phyloP scores from a whole-genome alignment of 2,113 vertebrate genomes.

The Cariama cristata region DNA sequence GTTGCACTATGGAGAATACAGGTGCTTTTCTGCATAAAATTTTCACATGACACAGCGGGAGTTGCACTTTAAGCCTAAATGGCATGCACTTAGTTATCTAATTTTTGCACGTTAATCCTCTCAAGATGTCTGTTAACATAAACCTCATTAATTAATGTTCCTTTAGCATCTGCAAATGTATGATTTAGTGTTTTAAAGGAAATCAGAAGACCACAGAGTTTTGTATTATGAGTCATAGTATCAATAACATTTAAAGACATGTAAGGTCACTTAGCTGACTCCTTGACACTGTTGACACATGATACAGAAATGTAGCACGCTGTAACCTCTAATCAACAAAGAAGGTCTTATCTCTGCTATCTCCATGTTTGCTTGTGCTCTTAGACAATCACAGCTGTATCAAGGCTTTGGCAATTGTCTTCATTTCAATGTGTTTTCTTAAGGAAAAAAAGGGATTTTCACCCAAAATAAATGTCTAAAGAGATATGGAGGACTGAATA shows the following conservation, averaged over 20 bases:
- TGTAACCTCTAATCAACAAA: neutral
- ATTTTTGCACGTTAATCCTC: conserved; percentile 50
- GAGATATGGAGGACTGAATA: neutral
- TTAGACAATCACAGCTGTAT: neutral
- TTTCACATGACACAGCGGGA: conserved; percentile 44
- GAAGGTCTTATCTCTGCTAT: neutral
- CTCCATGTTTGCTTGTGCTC: neutral
- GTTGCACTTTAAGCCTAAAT: conserved; percentile 36
- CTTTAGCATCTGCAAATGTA: neutral
- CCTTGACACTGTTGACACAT: too few relatives aligned
- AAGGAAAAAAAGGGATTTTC: neutral
- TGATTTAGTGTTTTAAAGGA: conserved; percentile 12
- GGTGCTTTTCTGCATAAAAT: conserved; percentile 27
- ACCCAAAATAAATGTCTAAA: neutral
- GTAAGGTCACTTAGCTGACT: neutral
- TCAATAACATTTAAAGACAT: neutral
- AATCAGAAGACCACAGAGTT: neutral
- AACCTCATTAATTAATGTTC: conserved; percentile 50
- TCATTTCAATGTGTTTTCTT: neutral
- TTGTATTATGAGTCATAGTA: conserved; percentile 12
- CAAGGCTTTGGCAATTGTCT: neutral
- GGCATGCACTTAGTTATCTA: conserved; percentile 2
- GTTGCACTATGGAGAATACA: neutral
- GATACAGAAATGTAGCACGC: neutral
- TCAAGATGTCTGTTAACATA: conserved; percentile 36